Percentiles rank a stretch among this genome's conserved stretches.
Evolutionary conservation across 2,797 vertebrate species (phyloP).

Genomic region (Acanthornis magna): DNA sequence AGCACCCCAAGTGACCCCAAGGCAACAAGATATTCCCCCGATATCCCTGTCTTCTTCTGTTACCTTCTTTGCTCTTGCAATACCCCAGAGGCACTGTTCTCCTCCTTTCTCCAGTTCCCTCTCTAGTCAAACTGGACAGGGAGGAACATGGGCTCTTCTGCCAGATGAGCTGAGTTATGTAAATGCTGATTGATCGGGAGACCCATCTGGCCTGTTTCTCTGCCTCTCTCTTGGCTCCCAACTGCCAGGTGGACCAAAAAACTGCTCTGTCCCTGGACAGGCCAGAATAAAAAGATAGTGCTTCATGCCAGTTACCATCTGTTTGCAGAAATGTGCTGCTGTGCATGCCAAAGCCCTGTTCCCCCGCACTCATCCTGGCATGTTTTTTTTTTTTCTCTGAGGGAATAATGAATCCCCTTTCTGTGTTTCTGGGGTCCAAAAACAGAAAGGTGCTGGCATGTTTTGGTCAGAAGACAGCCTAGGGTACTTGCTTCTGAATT

Average conservation of each 20-base stretch:
- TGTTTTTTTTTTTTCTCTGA: not conserved
- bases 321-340: not conserved
- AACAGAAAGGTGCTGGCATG: not conserved
- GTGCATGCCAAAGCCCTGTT: not conserved
- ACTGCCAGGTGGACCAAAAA: not conserved
- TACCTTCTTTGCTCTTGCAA: not conserved
- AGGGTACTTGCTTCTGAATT: not conserved
- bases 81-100: not conserved
- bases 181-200: not conserved
- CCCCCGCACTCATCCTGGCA: not conserved
- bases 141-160: not conserved
- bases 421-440: not conserved
- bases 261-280: not conserved
- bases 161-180: not conserved
- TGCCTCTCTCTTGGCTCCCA: not conserved
- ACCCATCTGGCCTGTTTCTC: not conserved
- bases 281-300: not conserved
- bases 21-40: not conserved
- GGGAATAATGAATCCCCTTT: not conserved
- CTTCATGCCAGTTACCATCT: not conserved
- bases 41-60: not conserved
- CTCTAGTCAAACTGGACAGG: not conserved
- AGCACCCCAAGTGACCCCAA: rapidly evolving
- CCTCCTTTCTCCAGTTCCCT: not conserved
- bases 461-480: not conserved